Evolutionary conservation across 2,113 vertebrate genomes (phyloP), one percentile per base, ranked within the genome.

Genomic region (Brienomyrus brachyistius): DNA sequence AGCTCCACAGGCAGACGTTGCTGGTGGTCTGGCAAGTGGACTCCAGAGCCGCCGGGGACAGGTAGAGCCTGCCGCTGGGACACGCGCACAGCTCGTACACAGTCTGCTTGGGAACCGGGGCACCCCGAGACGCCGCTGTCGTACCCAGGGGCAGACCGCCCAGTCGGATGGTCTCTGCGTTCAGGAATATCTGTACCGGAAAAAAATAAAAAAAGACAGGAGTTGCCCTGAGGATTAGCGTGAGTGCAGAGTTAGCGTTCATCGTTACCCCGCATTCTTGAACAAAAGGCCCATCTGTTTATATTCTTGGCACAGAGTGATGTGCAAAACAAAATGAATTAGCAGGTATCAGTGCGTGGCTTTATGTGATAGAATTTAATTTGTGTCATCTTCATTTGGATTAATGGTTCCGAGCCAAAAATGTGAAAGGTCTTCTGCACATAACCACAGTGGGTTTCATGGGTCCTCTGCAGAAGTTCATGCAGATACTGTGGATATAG

Each of bases 1-100:
- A 99, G 96, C 96, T 98, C 98, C 98, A 99, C 90, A 99, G 94
- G 93, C 98, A 99, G 94, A 99, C 95, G 94, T 95, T 98, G 96
- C 98, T 98, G 90, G 96, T 98, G 93, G 97, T 96, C 94, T 99
- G 98, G 94, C 98, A 99, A 2, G 98, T 99, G 90, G 98, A 99
- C 89, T 97, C 95, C 84, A 95, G 94, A 95, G 97, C 98, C 13
- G 98, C 98, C 31, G 98, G 98, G 90, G 98, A 98, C 91, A 99
- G 96, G 95, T 99, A 99, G 1, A 99, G 97, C 95, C 98, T 99
- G 66, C 98, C 98, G 54, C 92, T 99, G 91, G 98, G 98, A 77
- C 98, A 99, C 91, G 96, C 95, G 15, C 98, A 99, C 89, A 99
- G 95, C 94, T 99, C 98, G n/a, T 97, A 99, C 91, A 99, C 97